Percentiles rank a stretch among this genome's conserved stretches.
Evolutionary conservation across 2,113 vertebrate species (phyloP).

Genomic region (Lamprologus tigripictilis): DNA sequence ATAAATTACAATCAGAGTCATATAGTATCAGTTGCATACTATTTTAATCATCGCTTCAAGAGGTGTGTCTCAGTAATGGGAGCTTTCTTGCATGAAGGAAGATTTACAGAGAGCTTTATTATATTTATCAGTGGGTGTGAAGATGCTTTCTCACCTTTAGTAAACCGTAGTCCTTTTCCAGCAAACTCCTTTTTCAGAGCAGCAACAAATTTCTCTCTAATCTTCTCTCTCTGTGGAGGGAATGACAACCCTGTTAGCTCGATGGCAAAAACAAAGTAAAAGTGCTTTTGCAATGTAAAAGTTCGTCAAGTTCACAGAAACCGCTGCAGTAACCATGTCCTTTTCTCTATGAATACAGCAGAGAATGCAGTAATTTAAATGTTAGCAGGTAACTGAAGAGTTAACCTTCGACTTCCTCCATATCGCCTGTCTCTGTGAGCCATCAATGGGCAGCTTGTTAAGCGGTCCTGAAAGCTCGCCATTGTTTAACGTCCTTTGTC

Average conservation of each 20-base stretch:
- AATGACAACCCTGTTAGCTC: background rate
- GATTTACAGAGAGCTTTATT: background rate
- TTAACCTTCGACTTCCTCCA: background rate
- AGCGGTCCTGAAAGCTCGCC: background rate
- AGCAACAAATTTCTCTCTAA: conserved; percentile 93
- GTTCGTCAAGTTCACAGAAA: background rate
- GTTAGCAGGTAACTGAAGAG: background rate
- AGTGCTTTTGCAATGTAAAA: background rate
- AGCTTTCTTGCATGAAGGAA: background rate
- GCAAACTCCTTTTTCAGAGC: conserved; percentile 91
- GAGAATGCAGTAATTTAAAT: background rate
- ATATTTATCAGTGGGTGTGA: background rate
- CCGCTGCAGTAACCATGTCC: fast-evolving
- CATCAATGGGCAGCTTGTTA: conserved; percentile 1
- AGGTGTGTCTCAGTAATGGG: fast-evolving
- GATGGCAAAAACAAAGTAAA: background rate
- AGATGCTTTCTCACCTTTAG: conserved; percentile 75
- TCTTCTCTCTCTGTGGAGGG: conserved; percentile 84
- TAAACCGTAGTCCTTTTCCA: conserved; percentile 91
- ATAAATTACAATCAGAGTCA: background rate
- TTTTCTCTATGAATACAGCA: background rate
- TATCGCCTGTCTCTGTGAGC: background rate
- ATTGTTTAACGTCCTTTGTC: conserved; percentile 9
- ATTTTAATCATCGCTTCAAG: background rate
- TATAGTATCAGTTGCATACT: background rate